These are phyloP conservation scores for Tetropium fuscum DNA, from an alignment of 2,888 invertebrate genomes.

Conservation along the genomic window DNA sequence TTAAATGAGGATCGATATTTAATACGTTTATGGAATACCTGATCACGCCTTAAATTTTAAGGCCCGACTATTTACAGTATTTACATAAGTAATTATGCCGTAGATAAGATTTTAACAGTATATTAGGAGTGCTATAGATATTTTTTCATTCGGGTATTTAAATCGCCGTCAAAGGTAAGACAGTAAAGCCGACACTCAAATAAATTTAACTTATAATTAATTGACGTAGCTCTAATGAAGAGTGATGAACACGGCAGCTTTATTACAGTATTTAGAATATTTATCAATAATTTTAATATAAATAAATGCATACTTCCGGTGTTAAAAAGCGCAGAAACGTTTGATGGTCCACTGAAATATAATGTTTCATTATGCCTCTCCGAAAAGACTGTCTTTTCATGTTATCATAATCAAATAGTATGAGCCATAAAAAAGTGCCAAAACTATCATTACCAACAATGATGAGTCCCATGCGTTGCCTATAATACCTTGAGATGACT, in stretches of 20 bases:
- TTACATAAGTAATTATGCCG: constrained; percentile 5
- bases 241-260: constrained; percentile 8
- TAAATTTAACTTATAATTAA: constrained; percentile 15
- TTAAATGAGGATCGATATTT: constrained; percentile 17
- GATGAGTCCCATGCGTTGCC: no score
- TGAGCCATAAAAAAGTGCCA: no score
- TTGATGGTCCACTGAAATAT: no score
- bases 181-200: constrained; percentile 8
- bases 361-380: no score
- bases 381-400: no score
- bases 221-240: constrained; percentile 8
- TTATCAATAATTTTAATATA: no score
- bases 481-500: no score
- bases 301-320: no score
- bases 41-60: constrained; percentile 10
- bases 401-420: no score
- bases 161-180: background rate
- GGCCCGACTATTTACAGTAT: constrained; percentile 6
- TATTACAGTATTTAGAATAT: constrained; percentile 10
- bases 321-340: no score
- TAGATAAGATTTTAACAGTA: constrained; percentile 8
- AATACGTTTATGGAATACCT: constrained; percentile 15
- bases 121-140: background rate
- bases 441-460: no score
- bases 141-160: background rate